Conservation (phyloP, 2,888 invertebrate genomes). For the Villa cingulata region DNA sequence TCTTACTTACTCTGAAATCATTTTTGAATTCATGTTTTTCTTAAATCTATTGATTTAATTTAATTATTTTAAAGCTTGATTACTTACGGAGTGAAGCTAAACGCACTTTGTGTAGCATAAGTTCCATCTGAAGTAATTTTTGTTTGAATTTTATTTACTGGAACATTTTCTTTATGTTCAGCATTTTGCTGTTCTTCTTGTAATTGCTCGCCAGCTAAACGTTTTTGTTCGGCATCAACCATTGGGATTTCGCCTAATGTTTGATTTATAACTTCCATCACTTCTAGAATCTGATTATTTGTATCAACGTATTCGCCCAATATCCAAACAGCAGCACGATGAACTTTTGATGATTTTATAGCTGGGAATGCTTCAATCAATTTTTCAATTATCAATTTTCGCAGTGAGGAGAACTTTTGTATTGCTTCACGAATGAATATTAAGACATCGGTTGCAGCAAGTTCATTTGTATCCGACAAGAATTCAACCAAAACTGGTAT, state of each 20-base stretch:
- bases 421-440: conserved; percentile 94
- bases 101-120: conserved; percentile 96
- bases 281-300: conserved; percentile 60
- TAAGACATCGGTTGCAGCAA: conserved; percentile 87
- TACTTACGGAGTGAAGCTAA: conserved; percentile 65
- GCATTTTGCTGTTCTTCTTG: conserved; percentile 36
- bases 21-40: conserved; percentile 3
- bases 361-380: conserved; percentile 61
- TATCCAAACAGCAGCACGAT: conserved; percentile 93
- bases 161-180: conserved; percentile 26
- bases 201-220: conserved; percentile 56
- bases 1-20: conserved; percentile 40
- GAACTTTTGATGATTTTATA: conserved; percentile 83
- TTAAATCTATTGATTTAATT: background rate
- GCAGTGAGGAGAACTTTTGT: conserved; percentile 72
- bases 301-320: conserved; percentile 88
- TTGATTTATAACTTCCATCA: conserved; percentile 61
- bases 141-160: conserved; percentile 40
- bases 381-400: conserved; percentile 69
- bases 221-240: conserved; percentile 52
- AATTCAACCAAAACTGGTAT: conserved; percentile 93
- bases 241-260: conserved; percentile 56
- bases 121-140: conserved; percentile 86
- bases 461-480: conserved; percentile 73
- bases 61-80: background rate